Percentiles rank a stretch among this genome's conserved stretches.
phyloP scores from a whole-genome alignment of 1,140 invertebrate genomes.

The Linepithema humile region DNA sequence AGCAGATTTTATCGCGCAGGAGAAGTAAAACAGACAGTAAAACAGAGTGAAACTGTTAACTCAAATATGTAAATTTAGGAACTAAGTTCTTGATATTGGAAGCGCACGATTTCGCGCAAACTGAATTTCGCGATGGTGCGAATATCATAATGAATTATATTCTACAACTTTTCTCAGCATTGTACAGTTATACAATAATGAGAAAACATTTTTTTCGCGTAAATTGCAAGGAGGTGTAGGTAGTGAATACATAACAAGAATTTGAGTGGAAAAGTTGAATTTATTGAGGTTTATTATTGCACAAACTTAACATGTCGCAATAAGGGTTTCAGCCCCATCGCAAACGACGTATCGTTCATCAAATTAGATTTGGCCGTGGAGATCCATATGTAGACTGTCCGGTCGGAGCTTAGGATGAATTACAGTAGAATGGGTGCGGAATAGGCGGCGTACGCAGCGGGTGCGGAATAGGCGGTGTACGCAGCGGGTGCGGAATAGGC shows the following conservation, averaged over 20 bases:
- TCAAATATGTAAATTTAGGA: no score
- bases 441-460: slow-evolving; percentile 38
- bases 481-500: slow-evolving; percentile 15
- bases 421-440: slow-evolving; percentile 15
- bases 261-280: background rate
- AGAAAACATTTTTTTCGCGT: no score
- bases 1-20: no score
- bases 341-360: background rate
- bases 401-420: background rate
- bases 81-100: no score
- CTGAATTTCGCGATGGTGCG: no score
- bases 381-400: background rate
- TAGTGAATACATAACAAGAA: background rate
- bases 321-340: no score
- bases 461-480: slow-evolving; percentile 41
- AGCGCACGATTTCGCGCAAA: no score
- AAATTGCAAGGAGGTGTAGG: background rate
- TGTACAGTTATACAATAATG: no score
- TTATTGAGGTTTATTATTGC: slow-evolving; percentile 29
- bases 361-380: background rate
- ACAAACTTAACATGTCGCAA: slow-evolving; percentile 9
- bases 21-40: no score
- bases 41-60: no score
- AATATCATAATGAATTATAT: no score
- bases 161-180: no score